Conservation (phyloP, 2,113 vertebrate species). For the Motacilla alba region DNA sequence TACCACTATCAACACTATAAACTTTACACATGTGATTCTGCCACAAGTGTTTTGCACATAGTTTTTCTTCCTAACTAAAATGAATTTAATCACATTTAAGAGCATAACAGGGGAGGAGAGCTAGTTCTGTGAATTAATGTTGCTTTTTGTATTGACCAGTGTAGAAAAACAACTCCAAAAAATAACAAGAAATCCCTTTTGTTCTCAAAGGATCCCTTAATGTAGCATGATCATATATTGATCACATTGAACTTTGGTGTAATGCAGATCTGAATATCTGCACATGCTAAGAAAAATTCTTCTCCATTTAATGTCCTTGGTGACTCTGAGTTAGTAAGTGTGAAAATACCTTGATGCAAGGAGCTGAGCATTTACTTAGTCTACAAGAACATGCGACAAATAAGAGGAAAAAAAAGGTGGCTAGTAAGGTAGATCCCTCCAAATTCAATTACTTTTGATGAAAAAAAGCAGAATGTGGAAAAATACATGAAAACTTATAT, state of each 20-base stretch:
- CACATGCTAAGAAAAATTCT: not conserved
- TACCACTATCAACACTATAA: not conserved
- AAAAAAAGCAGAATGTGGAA: not conserved
- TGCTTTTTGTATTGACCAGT: not conserved
- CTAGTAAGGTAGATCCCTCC: not conserved
- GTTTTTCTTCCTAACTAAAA: not conserved
- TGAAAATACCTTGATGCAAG: not conserved
- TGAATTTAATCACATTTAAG: not conserved
- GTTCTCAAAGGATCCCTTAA: not conserved
- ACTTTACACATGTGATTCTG: not conserved
- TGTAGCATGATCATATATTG: not conserved
- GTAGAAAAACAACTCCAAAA: not conserved
- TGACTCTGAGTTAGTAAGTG: not conserved
- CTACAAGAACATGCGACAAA: accelerated
- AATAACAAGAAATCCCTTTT: not conserved
- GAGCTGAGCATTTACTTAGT: not conserved
- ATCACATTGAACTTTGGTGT: not conserved
- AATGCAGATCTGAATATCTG: not conserved
- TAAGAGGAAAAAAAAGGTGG: accelerated
- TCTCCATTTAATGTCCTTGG: not conserved
- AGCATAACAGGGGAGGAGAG: not conserved
- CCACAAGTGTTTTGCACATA: not conserved
- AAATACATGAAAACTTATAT: not conserved
- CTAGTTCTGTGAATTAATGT: not conserved
- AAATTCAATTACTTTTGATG: not conserved